Conservation (phyloP, 1,140 invertebrate species). For the Gonatopus flavifemur region DNA sequence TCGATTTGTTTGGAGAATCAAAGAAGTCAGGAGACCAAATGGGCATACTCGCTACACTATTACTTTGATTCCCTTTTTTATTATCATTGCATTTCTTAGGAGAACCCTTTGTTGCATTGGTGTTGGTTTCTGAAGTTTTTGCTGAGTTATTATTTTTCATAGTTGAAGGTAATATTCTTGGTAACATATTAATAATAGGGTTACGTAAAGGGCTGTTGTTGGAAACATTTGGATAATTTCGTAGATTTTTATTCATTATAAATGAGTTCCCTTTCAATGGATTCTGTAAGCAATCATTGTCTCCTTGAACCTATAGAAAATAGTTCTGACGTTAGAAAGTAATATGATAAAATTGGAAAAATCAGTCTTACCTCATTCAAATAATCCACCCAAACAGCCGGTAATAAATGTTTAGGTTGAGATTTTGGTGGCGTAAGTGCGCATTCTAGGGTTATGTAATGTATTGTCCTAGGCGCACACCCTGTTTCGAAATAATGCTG, state of each 20-base stretch:
- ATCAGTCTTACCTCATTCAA: constrained; percentile 23
- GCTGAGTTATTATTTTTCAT: constrained; percentile 13
- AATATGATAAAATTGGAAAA: not conserved
- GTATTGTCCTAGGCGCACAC: constrained; percentile 37
- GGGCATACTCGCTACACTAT: too few relatives aligned
- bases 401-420: constrained; percentile 33
- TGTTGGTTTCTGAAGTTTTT: too few relatives aligned
- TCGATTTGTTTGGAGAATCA: too few relatives aligned
- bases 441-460: constrained; percentile 33
- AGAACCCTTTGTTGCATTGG: too few relatives aligned
- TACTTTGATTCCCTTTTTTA: too few relatives aligned
- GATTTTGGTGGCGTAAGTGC: constrained; percentile 39
- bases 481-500: constrained; percentile 44
- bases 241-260: constrained; percentile 5
- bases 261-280: too few relatives aligned
- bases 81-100: too few relatives aligned
- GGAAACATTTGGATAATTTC: constrained; percentile 7
- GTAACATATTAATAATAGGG: constrained; percentile 56
- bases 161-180: constrained; percentile 23
- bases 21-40: too few relatives aligned
- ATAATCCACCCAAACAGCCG: constrained; percentile 35
- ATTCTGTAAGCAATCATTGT: too few relatives aligned
- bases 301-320: too few relatives aligned
- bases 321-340: too few relatives aligned
- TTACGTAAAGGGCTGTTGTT: constrained; percentile 33